Conservation (phyloP, 2,113 vertebrate species). For the Notothenia rossii region DNA sequence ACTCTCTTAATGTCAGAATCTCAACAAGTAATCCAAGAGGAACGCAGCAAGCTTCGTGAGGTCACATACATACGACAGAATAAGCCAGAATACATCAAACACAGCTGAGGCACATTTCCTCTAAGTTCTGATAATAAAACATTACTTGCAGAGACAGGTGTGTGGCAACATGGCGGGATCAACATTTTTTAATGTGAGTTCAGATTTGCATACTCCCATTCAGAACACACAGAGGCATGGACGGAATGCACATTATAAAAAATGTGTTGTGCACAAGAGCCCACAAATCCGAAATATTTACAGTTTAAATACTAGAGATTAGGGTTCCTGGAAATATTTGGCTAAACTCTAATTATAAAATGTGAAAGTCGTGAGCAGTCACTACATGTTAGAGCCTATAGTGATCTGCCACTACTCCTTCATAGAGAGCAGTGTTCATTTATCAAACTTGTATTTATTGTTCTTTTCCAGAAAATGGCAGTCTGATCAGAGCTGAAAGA, state of each 20-base stretch:
- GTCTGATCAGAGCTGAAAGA: neutral
- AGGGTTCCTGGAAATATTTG: neutral
- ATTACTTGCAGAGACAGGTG: neutral
- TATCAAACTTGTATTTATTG: neutral
- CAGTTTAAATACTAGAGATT: neutral
- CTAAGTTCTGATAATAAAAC: neutral
- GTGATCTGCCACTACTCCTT: too few relatives aligned
- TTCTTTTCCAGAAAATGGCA: neutral
- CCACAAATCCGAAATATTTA: neutral
- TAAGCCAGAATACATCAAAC: neutral
- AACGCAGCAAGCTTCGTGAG: conserved; percentile 28
- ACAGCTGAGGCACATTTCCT: neutral
- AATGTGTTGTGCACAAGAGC: neutral
- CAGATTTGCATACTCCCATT: neutral
- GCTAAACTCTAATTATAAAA: neutral
- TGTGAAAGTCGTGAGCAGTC: neutral
- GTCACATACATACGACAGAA: neutral
- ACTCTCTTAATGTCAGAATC: neutral
- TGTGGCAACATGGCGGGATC: neutral
- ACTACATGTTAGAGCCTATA: neutral
- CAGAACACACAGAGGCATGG: neutral
- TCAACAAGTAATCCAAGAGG: neutral
- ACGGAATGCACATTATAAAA: neutral
- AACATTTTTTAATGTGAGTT: neutral
- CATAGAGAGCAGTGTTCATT: neutral